Percentiles rank a stretch among this genome's conserved stretches.
These are phyloP conservation scores for Lepus europaeus DNA, from an alignment of 2,113 vertebrate genomes.

Conservation along the genomic window DNA sequence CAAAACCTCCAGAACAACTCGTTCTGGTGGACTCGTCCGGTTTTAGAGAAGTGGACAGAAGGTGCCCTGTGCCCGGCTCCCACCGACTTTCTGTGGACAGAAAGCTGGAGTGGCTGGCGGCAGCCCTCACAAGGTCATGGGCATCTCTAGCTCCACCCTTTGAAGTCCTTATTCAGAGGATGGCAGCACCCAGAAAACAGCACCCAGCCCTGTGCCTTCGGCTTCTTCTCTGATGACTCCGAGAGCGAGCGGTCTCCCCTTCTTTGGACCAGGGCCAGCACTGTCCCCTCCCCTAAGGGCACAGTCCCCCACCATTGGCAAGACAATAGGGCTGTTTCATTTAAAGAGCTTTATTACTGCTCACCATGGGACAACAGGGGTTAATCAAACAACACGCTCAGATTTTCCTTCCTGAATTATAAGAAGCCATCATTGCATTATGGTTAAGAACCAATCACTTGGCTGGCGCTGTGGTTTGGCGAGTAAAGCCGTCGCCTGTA, in stretches of 20 bases:
- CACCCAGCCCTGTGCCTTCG: background rate
- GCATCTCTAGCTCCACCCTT: background rate
- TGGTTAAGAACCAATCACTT: background rate
- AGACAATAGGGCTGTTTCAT: background rate
- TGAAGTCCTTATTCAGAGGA: background rate
- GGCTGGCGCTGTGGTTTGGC: too few species aligned
- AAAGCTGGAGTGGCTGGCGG: too few species aligned
- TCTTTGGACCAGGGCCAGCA: background rate
- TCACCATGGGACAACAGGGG: background rate
- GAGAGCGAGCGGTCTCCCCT: background rate
- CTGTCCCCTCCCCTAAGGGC: background rate
- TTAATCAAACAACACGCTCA: background rate
- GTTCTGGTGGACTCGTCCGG: background rate
- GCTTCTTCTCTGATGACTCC: background rate
- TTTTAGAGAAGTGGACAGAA: background rate
- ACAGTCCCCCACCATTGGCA: background rate
- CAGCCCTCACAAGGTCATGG: background rate
- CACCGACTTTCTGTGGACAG: too few species aligned
- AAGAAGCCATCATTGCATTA: background rate
- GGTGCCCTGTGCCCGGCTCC: fast-evolving
- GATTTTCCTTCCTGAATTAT: background rate
- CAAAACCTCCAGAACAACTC: background rate
- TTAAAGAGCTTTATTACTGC: background rate
- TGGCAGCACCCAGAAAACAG: background rate
- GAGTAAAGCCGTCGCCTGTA: too few species aligned